A percentile compares a stretch with the other conserved stretches of the same genome.
phyloP scores from a whole-genome alignment of 2,113 vertebrate species.

The Synodontis membranacea region DNA sequence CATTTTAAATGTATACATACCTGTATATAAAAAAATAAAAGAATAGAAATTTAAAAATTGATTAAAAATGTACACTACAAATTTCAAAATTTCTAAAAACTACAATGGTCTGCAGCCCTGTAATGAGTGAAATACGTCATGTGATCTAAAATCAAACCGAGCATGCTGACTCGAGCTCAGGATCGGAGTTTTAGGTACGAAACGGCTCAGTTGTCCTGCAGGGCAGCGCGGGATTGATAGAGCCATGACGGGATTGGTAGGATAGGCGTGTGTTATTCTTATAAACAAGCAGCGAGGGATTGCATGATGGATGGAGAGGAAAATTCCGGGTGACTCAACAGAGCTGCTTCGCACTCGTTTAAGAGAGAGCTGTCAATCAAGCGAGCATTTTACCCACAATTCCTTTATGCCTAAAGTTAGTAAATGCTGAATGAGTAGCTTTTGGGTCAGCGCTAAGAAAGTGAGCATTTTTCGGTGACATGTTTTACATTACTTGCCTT shows the following conservation, averaged over 20 bases:
- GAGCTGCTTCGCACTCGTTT: conserved; percentile 4
- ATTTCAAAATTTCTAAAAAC: background rate
- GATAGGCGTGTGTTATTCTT: background rate
- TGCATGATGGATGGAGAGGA: conserved; percentile 3
- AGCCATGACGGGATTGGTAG: background rate
- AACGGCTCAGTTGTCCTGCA: background rate
- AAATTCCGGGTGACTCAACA: conserved; percentile 8
- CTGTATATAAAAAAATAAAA: background rate
- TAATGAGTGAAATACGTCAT: background rate
- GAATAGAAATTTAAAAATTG: no score
- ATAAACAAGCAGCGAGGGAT: background rate
- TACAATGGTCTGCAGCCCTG: background rate
- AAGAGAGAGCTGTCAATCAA: conserved; percentile 18
- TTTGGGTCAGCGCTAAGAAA: background rate
- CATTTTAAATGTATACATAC: background rate
- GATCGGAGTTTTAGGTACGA: background rate
- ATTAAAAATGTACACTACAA: no score
- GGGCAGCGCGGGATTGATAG: background rate
- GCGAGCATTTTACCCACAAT: background rate
- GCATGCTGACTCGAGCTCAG: background rate
- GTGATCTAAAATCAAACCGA: background rate
- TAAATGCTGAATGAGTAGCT: background rate
- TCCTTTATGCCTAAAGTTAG: background rate
- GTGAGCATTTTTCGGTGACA: background rate
- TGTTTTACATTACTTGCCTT: background rate